phyloP scores from a whole-genome alignment of 2,888 invertebrate genomes.

The Criorhina ranunculi region DNA sequence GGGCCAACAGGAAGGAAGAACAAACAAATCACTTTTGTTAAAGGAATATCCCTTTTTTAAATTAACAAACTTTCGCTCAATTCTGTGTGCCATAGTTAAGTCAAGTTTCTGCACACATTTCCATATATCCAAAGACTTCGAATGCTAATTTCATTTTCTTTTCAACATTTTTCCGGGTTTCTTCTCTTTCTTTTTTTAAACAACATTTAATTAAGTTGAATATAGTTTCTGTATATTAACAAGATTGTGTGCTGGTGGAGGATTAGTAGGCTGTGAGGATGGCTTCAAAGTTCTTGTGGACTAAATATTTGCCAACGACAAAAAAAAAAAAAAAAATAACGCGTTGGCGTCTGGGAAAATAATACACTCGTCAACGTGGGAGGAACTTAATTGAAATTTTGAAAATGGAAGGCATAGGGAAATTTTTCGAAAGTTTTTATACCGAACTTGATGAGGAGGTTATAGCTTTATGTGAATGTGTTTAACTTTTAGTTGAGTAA shows the following conservation, averaged over 20 bases:
- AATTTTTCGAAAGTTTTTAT: conserved; percentile 17
- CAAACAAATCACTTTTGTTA: not conserved
- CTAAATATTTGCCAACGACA: conserved; percentile 6
- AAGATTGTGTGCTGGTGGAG: not conserved
- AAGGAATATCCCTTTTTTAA: not conserved
- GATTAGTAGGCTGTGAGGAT: not conserved
- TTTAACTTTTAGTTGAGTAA: conserved; percentile 33
- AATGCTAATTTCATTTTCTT: conserved; percentile 31
- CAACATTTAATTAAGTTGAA: conserved; percentile 54
- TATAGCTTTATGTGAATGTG: conserved; percentile 12
- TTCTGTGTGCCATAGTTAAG: not conserved
- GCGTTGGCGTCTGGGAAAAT: not conserved
- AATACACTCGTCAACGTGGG: not conserved
- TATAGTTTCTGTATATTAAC: conserved; percentile 25
- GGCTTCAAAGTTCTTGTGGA: not conserved
- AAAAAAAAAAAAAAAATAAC: not conserved
- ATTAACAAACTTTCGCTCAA: not conserved
- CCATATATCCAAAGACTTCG: not conserved
- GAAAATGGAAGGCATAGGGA: conserved; percentile 20
- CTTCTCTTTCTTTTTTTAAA: conserved; percentile 8
- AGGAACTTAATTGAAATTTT: conserved; percentile 22
- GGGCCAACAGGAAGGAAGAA: not conserved
- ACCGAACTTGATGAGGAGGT: conserved; percentile 20
- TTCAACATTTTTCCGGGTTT: not conserved
- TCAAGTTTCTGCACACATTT: conserved; percentile 14